Evolutionary conservation across 1,140 invertebrate species (phyloP), one percentile per base, ranked within the genome.

Genomic region (Trissolcus basalis): DNA sequence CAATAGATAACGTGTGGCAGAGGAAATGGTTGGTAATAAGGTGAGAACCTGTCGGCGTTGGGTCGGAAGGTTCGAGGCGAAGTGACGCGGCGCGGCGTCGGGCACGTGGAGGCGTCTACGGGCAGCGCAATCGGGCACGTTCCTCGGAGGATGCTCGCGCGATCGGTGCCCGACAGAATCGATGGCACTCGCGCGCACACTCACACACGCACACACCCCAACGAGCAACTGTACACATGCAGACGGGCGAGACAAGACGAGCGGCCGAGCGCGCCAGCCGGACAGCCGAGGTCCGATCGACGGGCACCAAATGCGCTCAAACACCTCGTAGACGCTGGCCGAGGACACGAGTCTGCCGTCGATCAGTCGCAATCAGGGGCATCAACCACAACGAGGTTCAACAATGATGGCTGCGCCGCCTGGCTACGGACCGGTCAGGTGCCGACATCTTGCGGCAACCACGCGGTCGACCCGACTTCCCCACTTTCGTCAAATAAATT

Each of bases 381-480:
- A 86, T 86, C 82, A 86, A 85, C 81, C 82, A 86, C 85, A 83
- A 80, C 83, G 83, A 83, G 81, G 82, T 83, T 86, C 83, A 85
- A 87, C 85, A 86, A 87, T 86, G 86, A 85, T 87, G 85, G 85
- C 85, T 80, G 81, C 81, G 60, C 45, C 19, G 19, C 19, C 19
- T 27, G 19, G 19, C 59, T 45, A 35, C 78, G 78, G 75, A 85
- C 80, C 76, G 68, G 80, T 77, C 78, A 74, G 63, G 74, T 80
- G 78, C 80, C 79, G 85, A 81, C 83, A 84, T 81, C 86, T 87
- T 55, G 79, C 80, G 84, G 84, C 67, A 16, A 35, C 50, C 35
- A 59, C 48, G 58, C 59, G 36, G 51, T 33, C 55, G 45, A n/a
- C 13, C 10, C 5, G 9, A 36, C 13, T 33, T 36, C 12, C 36